Base-by-base conservation (phyloP, 2,797 vertebrate species). In the Amblyraja radiata region DNA sequence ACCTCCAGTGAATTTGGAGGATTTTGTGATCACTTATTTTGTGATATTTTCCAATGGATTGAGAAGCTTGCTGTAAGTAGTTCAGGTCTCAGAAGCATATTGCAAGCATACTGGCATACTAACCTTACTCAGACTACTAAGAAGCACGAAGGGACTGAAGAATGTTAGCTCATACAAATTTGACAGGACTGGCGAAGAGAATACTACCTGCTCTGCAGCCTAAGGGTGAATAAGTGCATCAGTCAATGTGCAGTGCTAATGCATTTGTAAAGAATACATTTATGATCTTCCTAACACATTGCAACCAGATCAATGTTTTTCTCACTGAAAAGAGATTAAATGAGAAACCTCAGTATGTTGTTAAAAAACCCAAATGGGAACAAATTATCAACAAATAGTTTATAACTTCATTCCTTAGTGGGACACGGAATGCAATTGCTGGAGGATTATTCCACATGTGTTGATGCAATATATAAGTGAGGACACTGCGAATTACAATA, bases 231-330 rank as follows among this genome's bases (percentile, higher is more conserved):
- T 88, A 88, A 88, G 63, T 65, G 61, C 61, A 65, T 32, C 21
- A 32, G 84, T 65, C 84, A 36, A 88, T 68, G 16, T 68, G 14
- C 5, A 10, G 13, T 36, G n/a, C n/a, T 68, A 36, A 65, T 68
- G 63, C 61, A 88, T 88, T 65, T n/a, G 32, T 16, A 65, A 88
- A 88, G 61, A 32, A 88, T 32, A 18, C 14, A 32, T 65, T 88
- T 68, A 68, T 88, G 61, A 88, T 88, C 65, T 88, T 65, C 61
- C 84, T 23, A 65, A 88, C 61, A 68, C n/a, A 21, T 36, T 32
- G 61, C n/a, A 68, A 88, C 84, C 84, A 88, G n/a, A 88, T n/a
- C n/a, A 88, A 88, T 21, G 68, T n/a, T 88, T 88, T 68, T 16
- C 6, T 32, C 84, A 9, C 25, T 32, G 61, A 68, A 36, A 68